Conservation (phyloP, 2,113 vertebrate genomes). For the Micromys minutus region DNA sequence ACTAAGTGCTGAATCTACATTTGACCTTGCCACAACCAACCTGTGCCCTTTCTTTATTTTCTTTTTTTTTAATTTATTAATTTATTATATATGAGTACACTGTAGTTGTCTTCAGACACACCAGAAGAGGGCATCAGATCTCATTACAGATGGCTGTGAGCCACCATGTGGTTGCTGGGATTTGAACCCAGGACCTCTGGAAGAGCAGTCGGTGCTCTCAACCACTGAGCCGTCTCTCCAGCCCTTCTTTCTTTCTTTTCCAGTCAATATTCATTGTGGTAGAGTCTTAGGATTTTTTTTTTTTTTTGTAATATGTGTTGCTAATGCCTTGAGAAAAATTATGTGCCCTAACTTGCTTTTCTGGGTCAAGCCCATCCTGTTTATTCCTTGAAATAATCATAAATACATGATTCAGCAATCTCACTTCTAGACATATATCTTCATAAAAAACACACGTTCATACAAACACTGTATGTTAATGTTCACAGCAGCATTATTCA, state of each 20-base stretch:
- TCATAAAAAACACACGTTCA: not conserved
- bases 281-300: conserved; percentile 65
- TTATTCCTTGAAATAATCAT: not conserved
- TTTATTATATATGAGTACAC: no score
- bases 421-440: not conserved
- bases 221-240: no score
- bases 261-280: conserved; percentile 53
- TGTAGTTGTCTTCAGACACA: no score
- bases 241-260: conserved; percentile 45
- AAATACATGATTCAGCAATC: not conserved
- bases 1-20: not conserved
- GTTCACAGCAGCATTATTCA: not conserved
- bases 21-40: not conserved
- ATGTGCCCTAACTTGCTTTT: conserved; percentile 61
- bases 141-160: no score
- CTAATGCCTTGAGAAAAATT: conserved; percentile 54
- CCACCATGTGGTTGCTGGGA: no score
- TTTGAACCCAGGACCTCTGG: no score
- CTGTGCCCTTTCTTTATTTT: conserved; percentile 6
- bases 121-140: no score
- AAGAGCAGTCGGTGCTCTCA: no score
- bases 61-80: no score
- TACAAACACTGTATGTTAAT: not conserved
- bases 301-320: conserved; percentile 72
- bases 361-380: conserved; percentile 31